phyloP scores from a whole-genome alignment of 2,888 invertebrate species.

The Apamea sordens region DNA sequence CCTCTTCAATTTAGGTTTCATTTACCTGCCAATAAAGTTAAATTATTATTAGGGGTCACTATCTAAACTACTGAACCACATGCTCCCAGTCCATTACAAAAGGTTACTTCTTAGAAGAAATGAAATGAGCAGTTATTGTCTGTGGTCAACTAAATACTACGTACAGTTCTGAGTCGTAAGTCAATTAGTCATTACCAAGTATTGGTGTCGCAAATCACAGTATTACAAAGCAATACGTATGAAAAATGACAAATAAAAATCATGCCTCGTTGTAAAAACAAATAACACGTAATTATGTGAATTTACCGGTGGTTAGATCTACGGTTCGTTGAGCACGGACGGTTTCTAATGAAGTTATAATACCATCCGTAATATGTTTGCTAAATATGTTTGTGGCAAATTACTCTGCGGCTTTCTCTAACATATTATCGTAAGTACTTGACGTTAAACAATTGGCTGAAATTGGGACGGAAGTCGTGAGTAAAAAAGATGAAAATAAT shows the following conservation, averaged over 20 bases:
- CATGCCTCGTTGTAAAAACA: constrained; percentile 54
- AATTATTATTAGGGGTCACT: not conserved
- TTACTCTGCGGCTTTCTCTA: constrained; percentile 60
- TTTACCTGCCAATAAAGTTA: constrained; percentile 12
- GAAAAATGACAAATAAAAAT: constrained; percentile 40
- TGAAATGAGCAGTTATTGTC: not conserved
- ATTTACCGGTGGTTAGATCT: constrained; percentile 66
- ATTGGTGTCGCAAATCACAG: constrained; percentile 47
- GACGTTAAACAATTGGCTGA: constrained; percentile 34
- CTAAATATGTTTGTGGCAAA: constrained; percentile 68
- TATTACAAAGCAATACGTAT: constrained; percentile 24
- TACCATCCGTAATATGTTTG: constrained; percentile 61
- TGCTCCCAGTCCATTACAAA: constrained; percentile 21
- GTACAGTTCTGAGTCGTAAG: not conserved
- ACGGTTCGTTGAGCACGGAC: constrained; percentile 69
- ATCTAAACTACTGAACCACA: not conserved
- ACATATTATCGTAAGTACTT: constrained; percentile 39
- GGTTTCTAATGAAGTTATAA: constrained; percentile 75
- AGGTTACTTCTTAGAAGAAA: constrained; percentile 20
- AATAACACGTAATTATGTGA: constrained; percentile 71
- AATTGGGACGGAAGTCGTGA: constrained; percentile 38
- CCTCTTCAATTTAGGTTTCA: constrained; percentile 39
- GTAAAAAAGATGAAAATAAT: constrained; percentile 18
- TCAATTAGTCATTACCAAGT: constrained; percentile 43
- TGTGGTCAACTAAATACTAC: constrained; percentile 2